A percentile compares a stretch with the other conserved stretches of the same genome.
phyloP scores from a whole-genome alignment of 2,113 vertebrate species.

The Nerophis lumbriciformis region DNA sequence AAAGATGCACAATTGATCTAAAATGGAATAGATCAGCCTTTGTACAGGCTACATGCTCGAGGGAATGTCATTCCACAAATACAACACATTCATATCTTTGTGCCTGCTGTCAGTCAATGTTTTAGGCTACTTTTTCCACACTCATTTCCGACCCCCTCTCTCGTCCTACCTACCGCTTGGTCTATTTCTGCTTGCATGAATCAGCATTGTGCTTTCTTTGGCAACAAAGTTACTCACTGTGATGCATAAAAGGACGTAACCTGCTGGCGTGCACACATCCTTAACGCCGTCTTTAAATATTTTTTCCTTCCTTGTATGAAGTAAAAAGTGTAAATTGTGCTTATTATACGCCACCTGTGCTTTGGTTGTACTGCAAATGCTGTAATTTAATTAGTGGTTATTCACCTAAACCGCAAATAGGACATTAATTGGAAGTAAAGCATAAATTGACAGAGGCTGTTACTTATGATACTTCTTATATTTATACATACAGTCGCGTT shows the following conservation, averaged over 20 bases:
- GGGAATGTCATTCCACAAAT: background rate
- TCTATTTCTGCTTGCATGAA: slow-evolving; percentile 54
- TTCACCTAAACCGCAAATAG: too few species aligned
- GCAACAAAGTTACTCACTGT: slow-evolving; percentile 12
- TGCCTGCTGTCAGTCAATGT: slow-evolving; percentile 51
- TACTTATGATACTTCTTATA: too few species aligned
- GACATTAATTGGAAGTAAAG: too few species aligned
- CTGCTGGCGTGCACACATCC: slow-evolving; percentile 26
- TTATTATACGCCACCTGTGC: too few species aligned
- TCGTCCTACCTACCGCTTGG: slow-evolving; percentile 16
- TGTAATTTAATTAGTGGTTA: too few species aligned
- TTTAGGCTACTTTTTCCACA: slow-evolving; percentile 51
- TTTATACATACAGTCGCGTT: too few species aligned
- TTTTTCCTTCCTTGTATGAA: too few species aligned
- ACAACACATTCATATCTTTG: slow-evolving; percentile 56
- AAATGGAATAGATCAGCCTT: background rate
- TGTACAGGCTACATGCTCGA: background rate
- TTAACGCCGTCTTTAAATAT: background rate
- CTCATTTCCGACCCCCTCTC: slow-evolving; percentile 38
- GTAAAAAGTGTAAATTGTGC: too few species aligned
- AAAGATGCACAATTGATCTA: background rate
- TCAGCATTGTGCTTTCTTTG: slow-evolving; percentile 46
- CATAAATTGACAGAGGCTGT: too few species aligned
- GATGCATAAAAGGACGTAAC: slow-evolving; percentile 38
- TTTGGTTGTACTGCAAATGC: too few species aligned